A percentile compares a stretch with the other conserved stretches of the same genome.
Evolutionary conservation across 2,113 vertebrate genomes (phyloP).

Genomic region (Urocynchramus pylzowi): DNA sequence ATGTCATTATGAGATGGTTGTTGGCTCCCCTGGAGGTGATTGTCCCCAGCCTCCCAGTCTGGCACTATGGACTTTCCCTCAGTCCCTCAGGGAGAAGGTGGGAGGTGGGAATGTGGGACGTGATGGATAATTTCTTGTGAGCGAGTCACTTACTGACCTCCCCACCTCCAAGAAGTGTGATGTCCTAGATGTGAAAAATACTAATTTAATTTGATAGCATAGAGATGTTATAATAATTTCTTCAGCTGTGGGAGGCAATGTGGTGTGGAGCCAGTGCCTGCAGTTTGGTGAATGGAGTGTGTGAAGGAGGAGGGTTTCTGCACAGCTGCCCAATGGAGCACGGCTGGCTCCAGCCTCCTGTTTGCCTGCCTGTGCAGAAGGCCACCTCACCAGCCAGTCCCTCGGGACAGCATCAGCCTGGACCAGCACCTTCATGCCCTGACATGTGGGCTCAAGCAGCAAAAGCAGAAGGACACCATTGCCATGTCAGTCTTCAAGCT

Average conservation of each 20-base stretch:
- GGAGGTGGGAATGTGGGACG: background rate
- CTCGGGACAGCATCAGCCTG: background rate
- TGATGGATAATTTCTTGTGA: background rate
- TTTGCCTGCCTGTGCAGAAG: background rate
- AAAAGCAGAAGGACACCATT: background rate
- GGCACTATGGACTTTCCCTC: background rate
- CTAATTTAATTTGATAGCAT: background rate
- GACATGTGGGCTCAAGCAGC: background rate
- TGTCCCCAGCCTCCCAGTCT: background rate
- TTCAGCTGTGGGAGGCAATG: accelerated
- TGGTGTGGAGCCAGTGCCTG: background rate
- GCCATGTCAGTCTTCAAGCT: background rate
- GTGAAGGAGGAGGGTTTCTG: background rate
- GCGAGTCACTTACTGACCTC: background rate
- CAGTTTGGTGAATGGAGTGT: background rate
- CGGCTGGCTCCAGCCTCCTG: background rate
- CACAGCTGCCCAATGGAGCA: accelerated
- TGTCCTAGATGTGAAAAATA: background rate
- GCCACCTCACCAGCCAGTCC: background rate
- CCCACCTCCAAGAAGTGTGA: background rate
- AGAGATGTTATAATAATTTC: background rate
- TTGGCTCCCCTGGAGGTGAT: background rate
- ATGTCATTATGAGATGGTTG: background rate
- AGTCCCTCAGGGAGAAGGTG: background rate
- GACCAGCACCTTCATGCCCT: background rate